These are phyloP conservation scores for Fissipunctia ypsillon DNA, from an alignment of 2,888 invertebrate species.

Conservation along the genomic window DNA sequence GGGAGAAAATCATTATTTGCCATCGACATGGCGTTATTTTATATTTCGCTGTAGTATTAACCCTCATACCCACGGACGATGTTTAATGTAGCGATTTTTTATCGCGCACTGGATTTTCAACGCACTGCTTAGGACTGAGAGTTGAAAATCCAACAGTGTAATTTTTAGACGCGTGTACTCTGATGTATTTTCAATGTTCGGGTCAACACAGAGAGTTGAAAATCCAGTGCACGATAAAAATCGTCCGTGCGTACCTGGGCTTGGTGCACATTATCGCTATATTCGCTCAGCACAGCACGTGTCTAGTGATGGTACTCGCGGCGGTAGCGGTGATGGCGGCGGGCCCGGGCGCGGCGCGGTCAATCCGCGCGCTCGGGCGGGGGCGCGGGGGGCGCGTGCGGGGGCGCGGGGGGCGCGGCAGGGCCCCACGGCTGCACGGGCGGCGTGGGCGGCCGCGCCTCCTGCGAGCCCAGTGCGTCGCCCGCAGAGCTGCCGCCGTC, in stretches of 20 bases:
- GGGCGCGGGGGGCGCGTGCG: constrained; percentile 43
- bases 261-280: constrained; percentile 10
- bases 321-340: constrained; percentile 62
- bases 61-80: not conserved
- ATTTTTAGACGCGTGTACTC: not conserved
- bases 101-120: not conserved
- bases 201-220: not conserved
- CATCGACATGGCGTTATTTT: not conserved
- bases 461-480: constrained; percentile 56
- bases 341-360: constrained; percentile 56
- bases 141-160: not conserved
- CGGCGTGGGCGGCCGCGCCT: constrained; percentile 74
- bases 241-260: no score
- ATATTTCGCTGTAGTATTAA: not conserved
- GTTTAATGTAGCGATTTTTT: not conserved
- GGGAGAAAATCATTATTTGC: not conserved
- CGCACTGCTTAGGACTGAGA: not conserved
- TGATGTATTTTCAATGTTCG: not conserved
- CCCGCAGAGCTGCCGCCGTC: constrained; percentile 69
- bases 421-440: constrained; percentile 84
- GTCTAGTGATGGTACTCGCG: constrained; percentile 73
- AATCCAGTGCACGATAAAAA: not conserved
- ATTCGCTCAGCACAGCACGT: not conserved
- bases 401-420: constrained; percentile 51
- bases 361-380: constrained; percentile 63